A percentile compares a stretch with the other conserved stretches of the same genome.
phyloP scores from a whole-genome alignment of 2,113 vertebrate species.

The Nanorana parkeri region DNA sequence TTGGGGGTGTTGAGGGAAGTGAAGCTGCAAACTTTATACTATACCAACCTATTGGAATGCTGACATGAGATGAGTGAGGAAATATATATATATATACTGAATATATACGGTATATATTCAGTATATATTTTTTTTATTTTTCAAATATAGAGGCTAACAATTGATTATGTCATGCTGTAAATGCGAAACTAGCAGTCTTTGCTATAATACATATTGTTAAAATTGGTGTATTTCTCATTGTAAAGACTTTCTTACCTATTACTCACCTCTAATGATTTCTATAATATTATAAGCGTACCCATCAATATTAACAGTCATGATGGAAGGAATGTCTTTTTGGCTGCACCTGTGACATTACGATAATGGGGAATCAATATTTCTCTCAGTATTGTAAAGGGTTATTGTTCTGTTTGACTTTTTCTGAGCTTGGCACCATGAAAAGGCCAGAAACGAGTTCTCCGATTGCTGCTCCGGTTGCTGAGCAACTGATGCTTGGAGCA shows the following conservation, averaged over 20 bases:
- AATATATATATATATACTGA: no score
- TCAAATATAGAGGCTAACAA: no score
- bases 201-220: not conserved
- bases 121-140: no score
- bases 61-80: no score
- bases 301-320: constrained; percentile 25
- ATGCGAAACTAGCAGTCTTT: not conserved
- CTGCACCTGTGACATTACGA: constrained; percentile 48
- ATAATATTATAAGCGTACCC: constrained; percentile 1
- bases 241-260: not conserved
- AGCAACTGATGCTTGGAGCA: constrained; percentile 57
- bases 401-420: constrained; percentile 53
- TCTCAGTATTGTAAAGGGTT: constrained; percentile 46
- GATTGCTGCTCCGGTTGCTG: constrained; percentile 52
- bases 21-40: no score
- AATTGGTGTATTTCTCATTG: not conserved
- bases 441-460: constrained; percentile 29
- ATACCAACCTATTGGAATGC: no score
- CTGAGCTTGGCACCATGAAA: constrained; percentile 41
- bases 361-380: constrained; percentile 54
- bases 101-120: not conserved
- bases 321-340: constrained; percentile 28
- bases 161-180: not conserved
- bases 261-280: not conserved
- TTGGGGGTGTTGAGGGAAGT: no score